A percentile compares a stretch with the other conserved stretches of the same genome.
These are phyloP conservation scores for Falco novaeseelandiae DNA, from an alignment of 2,797 vertebrate genomes.

Conservation along the genomic window DNA sequence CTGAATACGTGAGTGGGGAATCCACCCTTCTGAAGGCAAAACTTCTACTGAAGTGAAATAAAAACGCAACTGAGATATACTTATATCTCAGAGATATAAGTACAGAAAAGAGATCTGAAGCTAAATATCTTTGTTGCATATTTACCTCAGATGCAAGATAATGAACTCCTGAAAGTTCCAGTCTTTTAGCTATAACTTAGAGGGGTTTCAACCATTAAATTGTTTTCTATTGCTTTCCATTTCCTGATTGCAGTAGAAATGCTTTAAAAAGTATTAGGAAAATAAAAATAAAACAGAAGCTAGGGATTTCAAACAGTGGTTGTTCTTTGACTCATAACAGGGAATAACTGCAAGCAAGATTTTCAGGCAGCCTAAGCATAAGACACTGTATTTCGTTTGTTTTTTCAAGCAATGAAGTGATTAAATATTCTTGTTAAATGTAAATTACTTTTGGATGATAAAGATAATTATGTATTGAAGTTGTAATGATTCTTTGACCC, in stretches of 20 bases:
- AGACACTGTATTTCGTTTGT: not conserved
- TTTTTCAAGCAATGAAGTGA: not conserved
- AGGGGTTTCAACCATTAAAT: not conserved
- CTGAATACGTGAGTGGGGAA: not conserved
- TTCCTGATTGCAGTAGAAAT: not conserved
- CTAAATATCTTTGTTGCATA: not conserved
- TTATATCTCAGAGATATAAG: not conserved
- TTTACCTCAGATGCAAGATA: not conserved
- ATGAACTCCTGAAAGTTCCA: not conserved
- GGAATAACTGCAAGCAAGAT: not conserved
- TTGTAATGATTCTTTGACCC: not conserved
- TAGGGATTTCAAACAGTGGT: not conserved
- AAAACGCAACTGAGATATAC: not conserved
- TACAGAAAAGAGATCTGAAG: not conserved
- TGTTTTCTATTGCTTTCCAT: not conserved
- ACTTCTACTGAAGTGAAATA: not conserved
- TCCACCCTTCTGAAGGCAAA: not conserved
- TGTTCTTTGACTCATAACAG: not conserved
- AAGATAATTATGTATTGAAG: not conserved
- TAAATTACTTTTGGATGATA: conserved; percentile 25
- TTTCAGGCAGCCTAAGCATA: not conserved
- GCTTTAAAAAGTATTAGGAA: not conserved
- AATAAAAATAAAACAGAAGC: not conserved
- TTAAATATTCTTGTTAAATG: conserved; percentile 52
- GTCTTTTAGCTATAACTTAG: not conserved